Evolutionary conservation across 2,888 invertebrate species (phyloP), one percentile per base, ranked within the genome.

Genomic region (Meganola albula): DNA sequence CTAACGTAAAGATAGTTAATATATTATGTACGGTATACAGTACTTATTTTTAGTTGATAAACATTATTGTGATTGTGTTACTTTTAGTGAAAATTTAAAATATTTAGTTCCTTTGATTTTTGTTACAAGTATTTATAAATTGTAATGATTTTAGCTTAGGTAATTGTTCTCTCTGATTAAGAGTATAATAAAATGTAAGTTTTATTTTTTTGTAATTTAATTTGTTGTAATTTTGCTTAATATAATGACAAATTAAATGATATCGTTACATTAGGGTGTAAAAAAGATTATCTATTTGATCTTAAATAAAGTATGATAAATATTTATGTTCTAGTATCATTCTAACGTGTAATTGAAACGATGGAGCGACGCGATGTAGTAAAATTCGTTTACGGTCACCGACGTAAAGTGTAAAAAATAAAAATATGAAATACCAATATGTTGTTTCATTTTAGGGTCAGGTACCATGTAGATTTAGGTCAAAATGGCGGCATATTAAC

Each of bases 241-340:
- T 79, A 77, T 76, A 80, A 82, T 80, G 78, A 84, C 79, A 83
- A 83, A 83, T 76, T 80, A 82, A 82, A 82, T 78, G 69, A 82
- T 83, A 82, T 83, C 83, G 84, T 83, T 84, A 83, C 72, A 76
- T 77, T 84, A 85, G 84, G 75, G 53, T 85, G 84, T 85, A 85
- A 83, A 84, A 84, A 84, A 84, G 85, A 85, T 85, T 84, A 80
- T 85, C 84, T 85, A 85, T 85, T 85, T 84, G 80, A 83, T 82
- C 82, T 82, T 84, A 79, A 63, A 80, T 53, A 69, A 84, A 83
- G 80, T 82, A 83, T 73, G 80, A 82, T 74, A 82, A 80, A 80
- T 84, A 85, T 85, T 83, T 85, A 85, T 83, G 85, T 84, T 85
- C 82, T 85, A 85, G 84, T 77, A 82, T 76, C 80, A 83, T 76